Conservation (phyloP, 2,888 invertebrate genomes). For the Andricus quercusramuli region DNA sequence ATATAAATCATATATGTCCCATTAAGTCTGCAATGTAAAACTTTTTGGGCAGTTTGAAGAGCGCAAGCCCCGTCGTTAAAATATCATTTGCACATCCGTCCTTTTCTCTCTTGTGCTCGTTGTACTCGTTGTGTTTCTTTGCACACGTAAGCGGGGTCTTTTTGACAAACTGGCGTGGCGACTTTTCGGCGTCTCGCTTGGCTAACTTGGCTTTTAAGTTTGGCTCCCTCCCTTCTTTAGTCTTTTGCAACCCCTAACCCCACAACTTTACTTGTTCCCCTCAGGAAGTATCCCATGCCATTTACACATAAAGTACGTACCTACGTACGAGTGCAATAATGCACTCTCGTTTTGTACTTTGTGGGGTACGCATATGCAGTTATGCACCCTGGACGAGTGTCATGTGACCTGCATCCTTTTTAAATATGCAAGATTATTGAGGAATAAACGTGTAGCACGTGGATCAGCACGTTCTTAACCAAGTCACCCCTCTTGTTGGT, state of each 20-base stretch:
- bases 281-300: slow-evolving; percentile 26
- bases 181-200: slow-evolving; percentile 35
- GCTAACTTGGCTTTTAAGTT: slow-evolving; percentile 37
- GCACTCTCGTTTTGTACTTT: slow-evolving; percentile 5
- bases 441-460: slow-evolving; percentile 22
- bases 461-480: slow-evolving; percentile 23
- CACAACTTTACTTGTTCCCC: slow-evolving; percentile 13
- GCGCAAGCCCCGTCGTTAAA: slow-evolving; percentile 30
- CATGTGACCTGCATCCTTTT: background rate
- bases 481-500: slow-evolving; percentile 7
- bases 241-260: background rate
- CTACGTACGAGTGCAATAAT: slow-evolving; percentile 9
- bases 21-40: slow-evolving; percentile 9
- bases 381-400: background rate
- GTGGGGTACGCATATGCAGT: background rate
- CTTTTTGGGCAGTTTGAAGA: slow-evolving; percentile 9
- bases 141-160: slow-evolving; percentile 1
- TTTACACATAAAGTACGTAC: slow-evolving; percentile 19
- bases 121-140: background rate
- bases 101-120: background rate
- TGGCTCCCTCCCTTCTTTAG: background rate
- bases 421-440: slow-evolving; percentile 14
- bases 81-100: slow-evolving; percentile 34
- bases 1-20: slow-evolving; percentile 23
- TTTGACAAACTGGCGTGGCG: slow-evolving; percentile 39